phyloP scores from a whole-genome alignment of 2,888 invertebrate species.

The Frankliniella fusca region DNA sequence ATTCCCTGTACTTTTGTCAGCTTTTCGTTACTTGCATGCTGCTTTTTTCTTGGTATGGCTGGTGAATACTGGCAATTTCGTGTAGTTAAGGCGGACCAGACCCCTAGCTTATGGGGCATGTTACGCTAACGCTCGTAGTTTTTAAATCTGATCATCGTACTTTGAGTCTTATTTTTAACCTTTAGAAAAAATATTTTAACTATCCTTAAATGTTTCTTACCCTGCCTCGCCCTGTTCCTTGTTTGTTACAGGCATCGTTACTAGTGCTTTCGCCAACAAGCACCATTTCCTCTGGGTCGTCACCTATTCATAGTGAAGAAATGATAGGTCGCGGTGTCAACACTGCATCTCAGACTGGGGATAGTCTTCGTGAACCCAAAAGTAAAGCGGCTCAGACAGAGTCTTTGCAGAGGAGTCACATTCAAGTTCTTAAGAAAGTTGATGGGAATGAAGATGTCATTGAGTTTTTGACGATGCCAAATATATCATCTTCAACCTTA shows the following conservation, averaged over 20 bases:
- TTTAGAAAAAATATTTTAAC: too few species aligned
- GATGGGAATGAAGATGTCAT: slow-evolving; percentile 65
- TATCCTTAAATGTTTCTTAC: too few species aligned
- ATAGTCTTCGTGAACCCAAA: slow-evolving; percentile 50
- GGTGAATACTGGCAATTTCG: too few species aligned
- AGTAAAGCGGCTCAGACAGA: slow-evolving; percentile 39
- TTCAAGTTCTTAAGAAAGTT: slow-evolving; percentile 61
- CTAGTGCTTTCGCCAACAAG: slow-evolving; percentile 45
- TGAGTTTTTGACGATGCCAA: slow-evolving; percentile 61
- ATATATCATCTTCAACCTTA: slow-evolving; percentile 38
- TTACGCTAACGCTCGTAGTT: too few species aligned
- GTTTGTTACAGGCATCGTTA: neutral
- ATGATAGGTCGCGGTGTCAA: slow-evolving; percentile 49
- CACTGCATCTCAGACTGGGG: slow-evolving; percentile 55
- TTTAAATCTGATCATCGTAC: too few species aligned
- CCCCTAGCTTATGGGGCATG: too few species aligned
- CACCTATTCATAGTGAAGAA: slow-evolving; percentile 67
- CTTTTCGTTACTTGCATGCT: too few species aligned
- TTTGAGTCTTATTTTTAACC: too few species aligned
- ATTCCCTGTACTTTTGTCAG: neutral
- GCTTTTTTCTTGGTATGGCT: too few species aligned
- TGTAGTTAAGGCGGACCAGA: too few species aligned
- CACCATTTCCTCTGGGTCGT: slow-evolving; percentile 60
- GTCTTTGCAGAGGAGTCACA: slow-evolving; percentile 47
- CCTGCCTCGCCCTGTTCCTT: neutral